These are phyloP conservation scores for Pholis gunnellus DNA, from an alignment of 2,113 vertebrate species.

Conservation along the genomic window DNA sequence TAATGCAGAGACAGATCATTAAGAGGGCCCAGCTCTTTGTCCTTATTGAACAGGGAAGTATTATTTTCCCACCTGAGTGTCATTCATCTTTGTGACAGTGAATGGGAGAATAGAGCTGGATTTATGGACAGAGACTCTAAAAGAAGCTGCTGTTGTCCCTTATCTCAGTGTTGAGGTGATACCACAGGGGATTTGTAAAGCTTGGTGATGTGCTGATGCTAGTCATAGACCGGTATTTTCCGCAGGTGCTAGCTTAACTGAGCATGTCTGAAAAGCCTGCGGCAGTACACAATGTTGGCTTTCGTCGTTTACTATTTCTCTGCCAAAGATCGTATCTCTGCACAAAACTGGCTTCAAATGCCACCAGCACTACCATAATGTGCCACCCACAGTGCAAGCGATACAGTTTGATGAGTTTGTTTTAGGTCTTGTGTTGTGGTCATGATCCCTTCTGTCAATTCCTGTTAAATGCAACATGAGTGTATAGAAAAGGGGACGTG, in stretches of 20 bases:
- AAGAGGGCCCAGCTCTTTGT: conserved; percentile 67
- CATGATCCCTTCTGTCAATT: background rate
- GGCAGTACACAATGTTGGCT: background rate
- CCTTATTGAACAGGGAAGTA: conserved; percentile 62
- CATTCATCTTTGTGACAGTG: conserved; percentile 56
- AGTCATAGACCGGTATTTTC: background rate
- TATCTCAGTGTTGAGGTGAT: conserved; percentile 2
- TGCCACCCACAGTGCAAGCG: background rate
- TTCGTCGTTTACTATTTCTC: background rate
- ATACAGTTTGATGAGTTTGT: background rate
- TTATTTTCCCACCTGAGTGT: conserved; percentile 71
- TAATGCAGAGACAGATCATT: conserved; percentile 70
- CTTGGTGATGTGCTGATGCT: background rate
- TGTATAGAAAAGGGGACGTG: background rate
- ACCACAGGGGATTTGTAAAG: background rate
- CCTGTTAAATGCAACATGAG: background rate
- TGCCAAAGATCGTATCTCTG: background rate
- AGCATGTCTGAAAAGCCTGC: background rate
- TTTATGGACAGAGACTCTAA: conserved; percentile 24
- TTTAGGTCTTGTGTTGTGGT: background rate
- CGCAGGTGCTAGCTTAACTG: background rate
- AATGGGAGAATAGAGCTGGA: conserved; percentile 26
- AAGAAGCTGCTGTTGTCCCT: background rate
- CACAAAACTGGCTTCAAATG: background rate
- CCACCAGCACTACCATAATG: background rate